Evolutionary conservation across 2,888 invertebrate genomes (phyloP).

Genomic region (Lycia hirtaria): DNA sequence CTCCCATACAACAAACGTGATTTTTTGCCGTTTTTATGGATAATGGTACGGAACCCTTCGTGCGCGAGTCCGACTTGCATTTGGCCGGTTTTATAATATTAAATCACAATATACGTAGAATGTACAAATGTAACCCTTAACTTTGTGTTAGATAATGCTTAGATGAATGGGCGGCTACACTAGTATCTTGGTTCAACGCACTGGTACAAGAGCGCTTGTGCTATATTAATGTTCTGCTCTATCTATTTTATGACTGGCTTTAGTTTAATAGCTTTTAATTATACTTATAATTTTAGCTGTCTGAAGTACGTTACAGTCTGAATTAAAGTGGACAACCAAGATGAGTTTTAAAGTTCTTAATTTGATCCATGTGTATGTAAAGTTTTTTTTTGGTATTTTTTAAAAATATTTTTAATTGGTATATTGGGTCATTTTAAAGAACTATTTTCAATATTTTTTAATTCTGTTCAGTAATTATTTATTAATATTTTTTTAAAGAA

Average conservation of each 20-base stretch:
- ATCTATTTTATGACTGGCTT: slow-evolving; percentile 8
- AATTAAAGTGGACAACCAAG: not conserved
- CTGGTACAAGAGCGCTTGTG: slow-evolving; percentile 37
- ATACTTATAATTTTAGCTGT: slow-evolving; percentile 13
- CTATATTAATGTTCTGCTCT: slow-evolving; percentile 6
- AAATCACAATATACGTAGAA: not conserved
- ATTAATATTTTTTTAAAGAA: too few relatives aligned
- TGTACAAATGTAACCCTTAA: slow-evolving; percentile 29
- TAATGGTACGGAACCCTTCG: too few relatives aligned
- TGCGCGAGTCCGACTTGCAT: too few relatives aligned
- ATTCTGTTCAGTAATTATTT: too few relatives aligned
- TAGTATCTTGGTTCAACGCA: slow-evolving; percentile 31
- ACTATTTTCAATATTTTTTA: too few relatives aligned
- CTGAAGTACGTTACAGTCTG: not conserved
- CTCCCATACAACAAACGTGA: too few relatives aligned
- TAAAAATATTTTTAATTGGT: not conserved
- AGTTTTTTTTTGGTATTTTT: not conserved
- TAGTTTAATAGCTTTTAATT: slow-evolving; percentile 19
- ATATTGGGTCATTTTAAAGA: too few relatives aligned
- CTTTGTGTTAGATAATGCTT: slow-evolving; percentile 34
- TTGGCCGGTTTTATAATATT: too few relatives aligned
- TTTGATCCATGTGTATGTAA: not conserved
- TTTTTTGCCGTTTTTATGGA: too few relatives aligned
- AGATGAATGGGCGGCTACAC: slow-evolving; percentile 27
- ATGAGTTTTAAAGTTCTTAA: not conserved